Evolutionary conservation across 2,797 vertebrate species (phyloP), one percentile per base, ranked within the genome.

Genomic region (Malacoctenus gilli): DNA sequence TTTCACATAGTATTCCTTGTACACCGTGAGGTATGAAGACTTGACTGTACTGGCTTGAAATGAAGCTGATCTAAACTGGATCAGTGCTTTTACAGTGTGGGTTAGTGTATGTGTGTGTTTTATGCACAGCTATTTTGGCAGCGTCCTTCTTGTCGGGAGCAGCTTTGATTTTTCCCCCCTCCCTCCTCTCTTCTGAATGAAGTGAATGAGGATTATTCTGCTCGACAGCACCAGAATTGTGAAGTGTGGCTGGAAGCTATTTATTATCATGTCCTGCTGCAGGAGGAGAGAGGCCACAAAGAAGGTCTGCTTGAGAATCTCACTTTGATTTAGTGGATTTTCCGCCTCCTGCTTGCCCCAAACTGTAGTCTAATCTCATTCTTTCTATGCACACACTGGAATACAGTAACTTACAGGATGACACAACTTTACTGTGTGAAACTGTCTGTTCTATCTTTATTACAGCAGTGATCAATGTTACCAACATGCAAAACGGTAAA

Each of bases 191-290:
- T 55, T 57, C 41, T 87, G 51, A 75, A 63, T 66, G 35, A 47
- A 39, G 18, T 78, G 57, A 86, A 82, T 81, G 62, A 75, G 68
- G 61, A 81, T 85, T 59, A 81, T 84, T 85, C 75, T 72, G 64
- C 79, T 66, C 55, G 66, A 83, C 67, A 40, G 84, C 61, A 48
- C 60, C 64, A 72, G 74, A 77, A 86, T 57, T 69, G 51, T 63
- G 37, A 35, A 68, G 36, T 7, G 31, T 16, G 49, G 40, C 64
- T 58, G 11, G 16, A 72, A 68, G 65, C 59, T 65, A 75, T 58
- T 75, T 56, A 54, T 72, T 56, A 57, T 48, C 19, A 11, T 37
- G 41, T 55, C 52, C 34, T 44, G 20, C 28, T 61, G n/a, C 63
- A 64, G 59, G 60, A 75, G 34, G 8, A 44, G 19, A 47, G 8